These are phyloP conservation scores for Entomobrya proxima DNA, from an alignment of 2,888 invertebrate species.

Conservation along the genomic window DNA sequence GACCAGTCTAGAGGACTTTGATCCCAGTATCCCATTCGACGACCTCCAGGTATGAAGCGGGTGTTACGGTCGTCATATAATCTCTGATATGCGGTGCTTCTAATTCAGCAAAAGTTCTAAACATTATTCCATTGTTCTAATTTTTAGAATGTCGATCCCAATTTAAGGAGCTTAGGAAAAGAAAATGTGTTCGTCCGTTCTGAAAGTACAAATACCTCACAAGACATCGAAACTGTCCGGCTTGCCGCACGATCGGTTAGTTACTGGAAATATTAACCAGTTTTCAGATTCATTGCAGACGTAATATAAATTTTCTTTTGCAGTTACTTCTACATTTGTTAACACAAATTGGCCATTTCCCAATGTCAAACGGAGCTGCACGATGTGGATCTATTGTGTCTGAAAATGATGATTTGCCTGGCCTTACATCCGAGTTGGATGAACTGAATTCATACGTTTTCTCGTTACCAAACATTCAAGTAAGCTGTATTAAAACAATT, in stretches of 20 bases:
- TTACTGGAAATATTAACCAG: neutral
- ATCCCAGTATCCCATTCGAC: slow-evolving; percentile 85
- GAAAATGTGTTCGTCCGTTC: slow-evolving; percentile 69
- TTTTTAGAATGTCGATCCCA: slow-evolving; percentile 47
- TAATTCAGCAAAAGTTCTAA: neutral
- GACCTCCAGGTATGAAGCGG: slow-evolving; percentile 79
- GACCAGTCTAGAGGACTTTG: slow-evolving; percentile 84
- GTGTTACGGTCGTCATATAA: neutral
- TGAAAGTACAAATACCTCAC: slow-evolving; percentile 67
- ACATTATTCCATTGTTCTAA: neutral
- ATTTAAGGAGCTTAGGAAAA: slow-evolving; percentile 70
- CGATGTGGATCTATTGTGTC: slow-evolving; percentile 92
- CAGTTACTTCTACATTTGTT: slow-evolving; percentile 91
- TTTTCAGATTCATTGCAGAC: no score
- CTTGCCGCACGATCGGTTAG: slow-evolving; percentile 81
- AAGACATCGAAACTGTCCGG: slow-evolving; percentile 79
- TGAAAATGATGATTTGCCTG: slow-evolving; percentile 92
- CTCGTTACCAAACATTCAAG: slow-evolving; percentile 88
- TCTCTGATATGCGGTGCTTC: neutral
- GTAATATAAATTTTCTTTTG: slow-evolving; percentile 51
- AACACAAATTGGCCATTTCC: slow-evolving; percentile 95
- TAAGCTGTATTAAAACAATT: slow-evolving; percentile 73
- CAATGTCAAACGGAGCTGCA: slow-evolving; percentile 92
- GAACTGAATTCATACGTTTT: slow-evolving; percentile 89
- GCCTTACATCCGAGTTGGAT: slow-evolving; percentile 80